Evolutionary conservation across 1,140 invertebrate genomes (phyloP).

Genomic region (Bathynomus jamesi): DNA sequence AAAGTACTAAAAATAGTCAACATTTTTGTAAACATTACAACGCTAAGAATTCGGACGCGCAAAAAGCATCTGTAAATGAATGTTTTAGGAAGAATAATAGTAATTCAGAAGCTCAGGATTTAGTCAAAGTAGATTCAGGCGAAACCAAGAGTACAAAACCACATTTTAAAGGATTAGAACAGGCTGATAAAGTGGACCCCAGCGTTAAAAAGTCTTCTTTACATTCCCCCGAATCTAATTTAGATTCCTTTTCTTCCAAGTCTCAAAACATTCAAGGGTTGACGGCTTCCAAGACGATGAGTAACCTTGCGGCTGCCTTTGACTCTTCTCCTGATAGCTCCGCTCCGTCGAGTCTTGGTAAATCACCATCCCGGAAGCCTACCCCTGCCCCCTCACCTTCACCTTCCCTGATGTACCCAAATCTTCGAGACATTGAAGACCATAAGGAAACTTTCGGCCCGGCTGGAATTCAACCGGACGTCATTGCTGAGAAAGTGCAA

Average conservation of each 20-base stretch:
- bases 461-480: conserved; percentile 15
- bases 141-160: neutral
- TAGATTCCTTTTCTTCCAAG: neutral
- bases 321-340: too few species aligned
- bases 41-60: neutral
- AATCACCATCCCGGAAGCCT: too few species aligned
- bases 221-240: neutral
- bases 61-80: too few species aligned
- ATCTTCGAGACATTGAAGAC: conserved; percentile 15
- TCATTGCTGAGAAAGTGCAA: conserved; percentile 25
- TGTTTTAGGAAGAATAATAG: neutral
- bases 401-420: conserved; percentile 17
- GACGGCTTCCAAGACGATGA: neutral
- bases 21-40: too few species aligned
- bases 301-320: neutral
- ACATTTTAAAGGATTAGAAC: too few species aligned
- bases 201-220: neutral
- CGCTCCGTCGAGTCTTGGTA: too few species aligned
- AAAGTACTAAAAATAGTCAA: neutral
- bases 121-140: too few species aligned
- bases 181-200: neutral
- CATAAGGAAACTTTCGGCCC: conserved; percentile 24
- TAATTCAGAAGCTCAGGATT: too few species aligned
- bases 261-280: neutral
- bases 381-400: too few species aligned